Evolutionary conservation across 2,113 vertebrate species (phyloP).

Genomic region (Garra rufa): DNA sequence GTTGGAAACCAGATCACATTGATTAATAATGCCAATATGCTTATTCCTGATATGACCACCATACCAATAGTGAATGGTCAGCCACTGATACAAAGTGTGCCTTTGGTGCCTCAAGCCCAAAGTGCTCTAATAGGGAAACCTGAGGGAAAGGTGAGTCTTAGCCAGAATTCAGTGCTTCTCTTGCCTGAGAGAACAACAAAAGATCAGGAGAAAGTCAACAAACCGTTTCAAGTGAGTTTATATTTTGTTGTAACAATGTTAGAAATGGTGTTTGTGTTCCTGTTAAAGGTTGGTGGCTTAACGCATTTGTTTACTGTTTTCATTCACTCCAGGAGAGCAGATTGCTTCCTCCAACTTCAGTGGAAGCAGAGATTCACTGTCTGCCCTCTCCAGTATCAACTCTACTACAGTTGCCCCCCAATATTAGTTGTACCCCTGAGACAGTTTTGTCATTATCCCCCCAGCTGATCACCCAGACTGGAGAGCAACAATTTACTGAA

Average conservation of each 20-base stretch:
- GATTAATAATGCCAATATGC: constrained; percentile 71
- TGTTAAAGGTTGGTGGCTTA: no score
- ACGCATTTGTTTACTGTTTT: neutral
- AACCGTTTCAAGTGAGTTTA: constrained; percentile 71
- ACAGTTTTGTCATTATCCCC: constrained; percentile 62
- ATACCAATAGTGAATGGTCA: constrained; percentile 77
- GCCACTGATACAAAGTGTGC: constrained; percentile 72
- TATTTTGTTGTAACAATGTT: neutral
- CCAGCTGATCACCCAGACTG: constrained; percentile 65
- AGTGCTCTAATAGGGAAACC: constrained; percentile 52
- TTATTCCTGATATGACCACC: constrained; percentile 66
- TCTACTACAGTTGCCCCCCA: constrained; percentile 65
- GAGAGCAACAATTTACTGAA: constrained; percentile 64
- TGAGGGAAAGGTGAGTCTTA: constrained; percentile 69
- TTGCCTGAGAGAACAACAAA: constrained; percentile 68
- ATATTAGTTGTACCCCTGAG: constrained; percentile 54
- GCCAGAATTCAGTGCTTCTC: constrained; percentile 73
- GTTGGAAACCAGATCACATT: constrained; percentile 79
- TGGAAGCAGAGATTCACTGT: constrained; percentile 53
- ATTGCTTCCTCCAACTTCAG: constrained; percentile 62
- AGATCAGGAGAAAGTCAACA: constrained; percentile 69
- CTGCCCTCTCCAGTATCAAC: constrained; percentile 67
- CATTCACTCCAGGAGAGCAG: constrained; percentile 61
- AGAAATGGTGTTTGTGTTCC: no score
- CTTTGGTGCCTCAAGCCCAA: constrained; percentile 68